Conservation (phyloP, 1,140 invertebrate species). For the Formica exsecta region DNA sequence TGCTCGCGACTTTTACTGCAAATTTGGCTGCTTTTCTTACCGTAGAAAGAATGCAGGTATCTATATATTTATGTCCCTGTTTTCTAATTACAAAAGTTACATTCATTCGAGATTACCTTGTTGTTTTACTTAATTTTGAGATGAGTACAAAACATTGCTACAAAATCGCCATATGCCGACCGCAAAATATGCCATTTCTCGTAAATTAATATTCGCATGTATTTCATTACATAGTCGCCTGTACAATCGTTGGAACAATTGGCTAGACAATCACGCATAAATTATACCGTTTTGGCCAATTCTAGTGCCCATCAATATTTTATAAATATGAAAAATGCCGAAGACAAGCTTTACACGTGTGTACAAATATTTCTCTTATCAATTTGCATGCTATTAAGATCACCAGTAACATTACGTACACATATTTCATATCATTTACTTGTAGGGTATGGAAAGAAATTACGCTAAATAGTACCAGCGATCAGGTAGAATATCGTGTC, state of each 20-base stretch:
- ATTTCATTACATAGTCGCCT: constrained; percentile 88
- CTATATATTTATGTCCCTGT: background rate
- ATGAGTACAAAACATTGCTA: background rate
- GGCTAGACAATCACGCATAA: constrained; percentile 94
- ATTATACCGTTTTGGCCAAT: constrained; percentile 95
- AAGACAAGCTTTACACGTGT: constrained; percentile 94
- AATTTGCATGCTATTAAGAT: background rate
- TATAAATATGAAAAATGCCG: constrained; percentile 96
- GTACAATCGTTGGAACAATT: constrained; percentile 95
- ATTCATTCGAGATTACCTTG: background rate
- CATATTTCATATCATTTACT: constrained; percentile 50
- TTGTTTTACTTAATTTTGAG: background rate
- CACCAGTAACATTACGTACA: background rate
- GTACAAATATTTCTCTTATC: constrained; percentile 52
- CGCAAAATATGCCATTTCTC: constrained; percentile 19
- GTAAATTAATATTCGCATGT: background rate
- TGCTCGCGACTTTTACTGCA: constrained; percentile 98
- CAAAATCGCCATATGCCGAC: background rate
- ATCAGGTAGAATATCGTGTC: constrained; percentile 92
- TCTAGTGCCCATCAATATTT: constrained; percentile 95
- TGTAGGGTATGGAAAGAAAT: constrained; percentile 95
- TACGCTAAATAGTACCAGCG: constrained; percentile 92
- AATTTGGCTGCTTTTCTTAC: constrained; percentile 98
- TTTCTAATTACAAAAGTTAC: background rate
- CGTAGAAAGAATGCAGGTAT: constrained; percentile 97